These are phyloP conservation scores for Amblyjoppa proteus DNA, from an alignment of 2,888 invertebrate species.

Conservation along the genomic window DNA sequence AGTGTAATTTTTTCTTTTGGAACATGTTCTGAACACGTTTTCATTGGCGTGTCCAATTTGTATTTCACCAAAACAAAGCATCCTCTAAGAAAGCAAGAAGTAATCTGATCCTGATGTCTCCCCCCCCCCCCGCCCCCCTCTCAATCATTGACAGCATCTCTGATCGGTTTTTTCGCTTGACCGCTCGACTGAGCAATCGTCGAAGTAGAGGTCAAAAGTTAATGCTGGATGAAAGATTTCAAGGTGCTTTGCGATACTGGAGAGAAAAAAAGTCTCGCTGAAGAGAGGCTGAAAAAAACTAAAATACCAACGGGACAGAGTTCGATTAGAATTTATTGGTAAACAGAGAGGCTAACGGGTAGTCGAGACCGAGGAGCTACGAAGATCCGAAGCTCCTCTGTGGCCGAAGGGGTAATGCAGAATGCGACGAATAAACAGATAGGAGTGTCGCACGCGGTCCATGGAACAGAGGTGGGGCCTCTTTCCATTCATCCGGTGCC, in stretches of 20 bases:
- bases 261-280: neutral
- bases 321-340: neutral
- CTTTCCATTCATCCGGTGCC: conserved; percentile 73
- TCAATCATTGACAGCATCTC: no score
- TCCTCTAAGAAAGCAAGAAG: no score
- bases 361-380: neutral
- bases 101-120: no score
- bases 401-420: conserved; percentile 4
- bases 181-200: no score
- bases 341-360: conserved; percentile 6
- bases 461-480: conserved; percentile 16
- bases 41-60: no score
- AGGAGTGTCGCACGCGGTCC: conserved; percentile 66
- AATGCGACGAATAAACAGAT: conserved; percentile 55
- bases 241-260: neutral
- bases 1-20: no score
- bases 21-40: no score
- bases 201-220: neutral
- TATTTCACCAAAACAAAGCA: no score
- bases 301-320: neutral
- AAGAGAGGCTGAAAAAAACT: neutral
- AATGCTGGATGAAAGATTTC: neutral
- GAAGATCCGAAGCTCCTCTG: neutral
- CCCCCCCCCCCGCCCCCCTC: no score
- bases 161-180: no score